Evolutionary conservation across 2,888 invertebrate genomes (phyloP).

Genomic region (Scaptodrosophila latifasciaeformis): DNA sequence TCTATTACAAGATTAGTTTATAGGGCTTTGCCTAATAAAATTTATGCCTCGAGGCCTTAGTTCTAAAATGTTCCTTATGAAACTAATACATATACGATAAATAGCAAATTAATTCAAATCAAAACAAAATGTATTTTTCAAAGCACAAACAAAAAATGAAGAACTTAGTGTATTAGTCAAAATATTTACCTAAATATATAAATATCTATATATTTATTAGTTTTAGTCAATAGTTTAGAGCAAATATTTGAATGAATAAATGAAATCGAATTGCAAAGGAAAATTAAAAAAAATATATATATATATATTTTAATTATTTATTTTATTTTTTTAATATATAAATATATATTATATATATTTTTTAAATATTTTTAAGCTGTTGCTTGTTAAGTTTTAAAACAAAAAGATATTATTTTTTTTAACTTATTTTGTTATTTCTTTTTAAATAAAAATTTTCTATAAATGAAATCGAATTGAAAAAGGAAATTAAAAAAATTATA

Average conservation of each 20-base stretch:
- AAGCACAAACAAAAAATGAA: slow-evolving; percentile 24
- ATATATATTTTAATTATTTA: background rate
- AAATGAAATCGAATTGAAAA: too few species aligned
- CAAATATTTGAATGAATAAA: too few species aligned
- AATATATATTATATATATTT: too few species aligned
- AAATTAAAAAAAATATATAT: background rate
- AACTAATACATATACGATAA: slow-evolving; percentile 16
- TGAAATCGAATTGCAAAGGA: too few species aligned
- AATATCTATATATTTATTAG: background rate
- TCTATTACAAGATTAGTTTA: slow-evolving; percentile 25
- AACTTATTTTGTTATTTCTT: too few species aligned
- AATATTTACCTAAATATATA: slow-evolving; percentile 19
- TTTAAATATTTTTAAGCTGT: too few species aligned
- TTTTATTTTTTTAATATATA: background rate
- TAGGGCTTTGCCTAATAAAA: slow-evolving; percentile 52
- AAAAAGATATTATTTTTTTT: background rate
- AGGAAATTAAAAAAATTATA: too few species aligned
- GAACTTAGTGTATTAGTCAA: slow-evolving; percentile 35
- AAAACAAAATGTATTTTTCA: slow-evolving; percentile 27
- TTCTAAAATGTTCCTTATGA: slow-evolving; percentile 55
- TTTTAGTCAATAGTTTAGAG: slow-evolving; percentile 47
- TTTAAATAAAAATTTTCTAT: too few species aligned
- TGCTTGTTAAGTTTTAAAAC: too few species aligned
- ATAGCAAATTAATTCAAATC: slow-evolving; percentile 24
- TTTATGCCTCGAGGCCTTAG: slow-evolving; percentile 52